phyloP scores from a whole-genome alignment of 2,113 vertebrate species.

The Prinia subflava region DNA sequence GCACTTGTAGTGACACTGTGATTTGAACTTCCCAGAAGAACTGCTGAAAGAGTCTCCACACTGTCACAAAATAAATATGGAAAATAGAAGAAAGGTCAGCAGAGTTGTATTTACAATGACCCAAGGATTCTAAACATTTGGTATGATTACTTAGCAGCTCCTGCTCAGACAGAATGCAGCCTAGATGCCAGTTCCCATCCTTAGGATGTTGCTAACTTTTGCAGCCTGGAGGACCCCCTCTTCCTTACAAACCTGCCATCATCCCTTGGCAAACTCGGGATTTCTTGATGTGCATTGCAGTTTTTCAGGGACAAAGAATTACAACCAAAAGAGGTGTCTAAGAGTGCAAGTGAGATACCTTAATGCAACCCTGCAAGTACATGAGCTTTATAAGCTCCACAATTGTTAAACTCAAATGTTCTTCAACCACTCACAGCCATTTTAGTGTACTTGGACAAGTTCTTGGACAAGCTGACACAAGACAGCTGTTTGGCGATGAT shows the following conservation, averaged over 20 bases:
- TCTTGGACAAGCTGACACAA: not conserved
- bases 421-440: not conserved
- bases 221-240: not conserved
- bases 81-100: not conserved
- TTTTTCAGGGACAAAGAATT: not conserved
- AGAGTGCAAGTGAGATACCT: not conserved
- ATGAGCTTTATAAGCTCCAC: not conserved
- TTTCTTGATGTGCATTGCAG: not conserved
- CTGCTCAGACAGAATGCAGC: not conserved
- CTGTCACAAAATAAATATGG: not conserved
- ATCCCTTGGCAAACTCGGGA: fast-evolving
- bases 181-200: not conserved
- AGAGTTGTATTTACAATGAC: not conserved
- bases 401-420: not conserved
- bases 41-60: not conserved
- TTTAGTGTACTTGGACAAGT: not conserved
- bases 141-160: not conserved
- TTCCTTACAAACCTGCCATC: not conserved
- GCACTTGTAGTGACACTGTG: not conserved
- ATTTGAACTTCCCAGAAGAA: not conserved
- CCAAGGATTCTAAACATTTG: not conserved
- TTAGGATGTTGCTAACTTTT: not conserved
- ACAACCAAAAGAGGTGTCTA: not conserved
- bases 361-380: not conserved
- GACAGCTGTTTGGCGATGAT: not conserved